Conservation (phyloP, 2,113 vertebrate species). For the Platichthys flesus region DNA sequence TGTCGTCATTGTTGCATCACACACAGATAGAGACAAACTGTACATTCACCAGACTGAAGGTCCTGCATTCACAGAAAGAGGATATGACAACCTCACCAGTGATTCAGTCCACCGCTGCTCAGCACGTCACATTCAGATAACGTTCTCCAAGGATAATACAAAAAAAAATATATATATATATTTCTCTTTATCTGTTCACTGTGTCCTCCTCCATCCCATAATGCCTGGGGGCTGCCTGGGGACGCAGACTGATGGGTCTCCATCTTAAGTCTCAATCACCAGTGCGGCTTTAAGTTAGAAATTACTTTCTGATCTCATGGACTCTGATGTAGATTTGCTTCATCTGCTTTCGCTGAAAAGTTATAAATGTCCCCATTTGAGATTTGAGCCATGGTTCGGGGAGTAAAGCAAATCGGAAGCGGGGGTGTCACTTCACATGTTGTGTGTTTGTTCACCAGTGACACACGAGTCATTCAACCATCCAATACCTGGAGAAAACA, state of each 20-base stretch:
- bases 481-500: too few species aligned
- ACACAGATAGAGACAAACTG: constrained; percentile 40
- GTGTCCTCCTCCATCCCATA: constrained; percentile 52
- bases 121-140: constrained; percentile 55
- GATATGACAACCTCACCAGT: constrained; percentile 46
- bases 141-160: constrained; percentile 10
- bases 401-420: background rate
- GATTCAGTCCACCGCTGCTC: constrained; percentile 44
- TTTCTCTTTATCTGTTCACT: constrained; percentile 64
- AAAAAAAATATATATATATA: constrained; percentile 11
- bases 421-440: background rate
- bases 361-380: constrained; percentile 3
- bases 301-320: constrained; percentile 65
- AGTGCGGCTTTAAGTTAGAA: constrained; percentile 59
- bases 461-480: background rate
- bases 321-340: constrained; percentile 33
- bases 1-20: constrained; percentile 52
- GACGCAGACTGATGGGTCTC: constrained; percentile 31
- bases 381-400: background rate
- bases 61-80: constrained; percentile 53
- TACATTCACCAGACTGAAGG: constrained; percentile 45
- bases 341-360: constrained; percentile 20
- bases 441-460: background rate
- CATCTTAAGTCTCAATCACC: constrained; percentile 67
- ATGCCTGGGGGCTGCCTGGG: constrained; percentile 32